phyloP scores from a whole-genome alignment of 2,797 vertebrate species.

The Cossypha caffra region DNA sequence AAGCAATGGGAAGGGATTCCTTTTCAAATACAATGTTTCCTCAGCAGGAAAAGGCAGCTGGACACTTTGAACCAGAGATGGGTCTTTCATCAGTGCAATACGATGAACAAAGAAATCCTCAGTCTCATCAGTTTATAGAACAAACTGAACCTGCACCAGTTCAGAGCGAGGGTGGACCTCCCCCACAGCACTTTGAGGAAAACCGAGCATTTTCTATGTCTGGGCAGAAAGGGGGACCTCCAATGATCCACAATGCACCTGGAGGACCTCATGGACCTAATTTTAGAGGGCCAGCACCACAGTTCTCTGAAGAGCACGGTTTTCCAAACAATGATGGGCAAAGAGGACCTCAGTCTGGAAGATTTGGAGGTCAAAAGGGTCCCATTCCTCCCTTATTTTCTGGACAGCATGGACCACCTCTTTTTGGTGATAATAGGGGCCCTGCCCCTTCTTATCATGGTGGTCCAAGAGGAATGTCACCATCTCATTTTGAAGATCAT shows the following conservation, averaged over 20 bases:
- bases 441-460: constrained; percentile 83
- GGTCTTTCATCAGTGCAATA: constrained; percentile 50
- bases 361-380: constrained; percentile 84
- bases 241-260: constrained; percentile 75
- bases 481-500: constrained; percentile 82
- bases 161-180: constrained; percentile 63
- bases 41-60: constrained; percentile 64
- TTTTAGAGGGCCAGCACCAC: constrained; percentile 78
- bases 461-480: constrained; percentile 82
- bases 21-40: constrained; percentile 50
- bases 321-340: constrained; percentile 78
- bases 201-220: constrained; percentile 34
- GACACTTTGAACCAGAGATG: constrained; percentile 57
- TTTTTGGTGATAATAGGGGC: constrained; percentile 85
- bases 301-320: constrained; percentile 73
- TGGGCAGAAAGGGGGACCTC: constrained; percentile 75
- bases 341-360: constrained; percentile 77
- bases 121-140: constrained; percentile 52
- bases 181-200: constrained; percentile 59
- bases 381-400: constrained; percentile 86
- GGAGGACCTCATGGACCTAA: constrained; percentile 70
- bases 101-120: constrained; percentile 65
- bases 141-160: constrained; percentile 10
- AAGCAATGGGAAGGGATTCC: constrained; percentile 53
- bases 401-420: constrained; percentile 83